Conservation (phyloP, 2,113 vertebrate genomes). For the Leptocoma aspasia region DNA sequence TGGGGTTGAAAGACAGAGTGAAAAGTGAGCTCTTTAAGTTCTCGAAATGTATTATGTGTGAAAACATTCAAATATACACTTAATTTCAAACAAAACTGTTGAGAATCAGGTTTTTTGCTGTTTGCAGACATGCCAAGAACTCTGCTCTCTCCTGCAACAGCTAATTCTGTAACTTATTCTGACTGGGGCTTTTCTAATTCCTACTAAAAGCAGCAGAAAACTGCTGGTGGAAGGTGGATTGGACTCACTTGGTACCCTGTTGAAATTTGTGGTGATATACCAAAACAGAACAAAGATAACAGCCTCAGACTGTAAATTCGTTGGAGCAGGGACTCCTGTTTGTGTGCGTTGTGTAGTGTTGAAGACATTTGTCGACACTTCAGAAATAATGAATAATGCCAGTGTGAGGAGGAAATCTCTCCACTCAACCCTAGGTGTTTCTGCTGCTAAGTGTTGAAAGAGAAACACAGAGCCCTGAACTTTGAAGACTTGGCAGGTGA, state of each 20-base stretch:
- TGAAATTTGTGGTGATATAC: constrained; percentile 18
- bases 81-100: constrained; percentile 37
- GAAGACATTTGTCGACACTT: constrained; percentile 63
- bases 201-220: neutral
- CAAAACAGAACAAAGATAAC: constrained; percentile 25
- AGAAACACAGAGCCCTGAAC: constrained; percentile 40
- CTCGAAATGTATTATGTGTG: constrained; percentile 39
- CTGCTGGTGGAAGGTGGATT: neutral
- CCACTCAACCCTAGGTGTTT: constrained; percentile 65
- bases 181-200: neutral
- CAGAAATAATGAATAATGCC: constrained; percentile 60
- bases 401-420: constrained; percentile 61
- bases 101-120: neutral
- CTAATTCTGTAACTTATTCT: neutral
- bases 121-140: neutral
- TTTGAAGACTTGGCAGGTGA: constrained; percentile 52
- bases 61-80: constrained; percentile 33
- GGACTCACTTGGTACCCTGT: neutral
- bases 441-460: constrained; percentile 60
- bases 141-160: neutral
- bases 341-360: constrained; percentile 22
- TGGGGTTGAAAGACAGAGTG: constrained; percentile 26
- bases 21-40: constrained; percentile 35
- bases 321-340: constrained; percentile 46
- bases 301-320: neutral